phyloP scores from a whole-genome alignment of 2,888 invertebrate genomes.

The Syrista parreyssii region DNA sequence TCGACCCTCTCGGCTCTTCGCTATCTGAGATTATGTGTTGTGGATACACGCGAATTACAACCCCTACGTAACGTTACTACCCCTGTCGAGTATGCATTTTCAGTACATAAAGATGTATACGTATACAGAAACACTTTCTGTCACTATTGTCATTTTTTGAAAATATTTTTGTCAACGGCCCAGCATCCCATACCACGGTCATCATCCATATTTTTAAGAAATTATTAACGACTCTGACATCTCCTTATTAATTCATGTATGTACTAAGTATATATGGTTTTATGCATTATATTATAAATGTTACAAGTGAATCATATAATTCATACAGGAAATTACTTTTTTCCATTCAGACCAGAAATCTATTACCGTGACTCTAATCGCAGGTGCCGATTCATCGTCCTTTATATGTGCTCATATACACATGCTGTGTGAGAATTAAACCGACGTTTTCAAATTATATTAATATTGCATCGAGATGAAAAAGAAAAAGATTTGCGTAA shows the following conservation, averaged over 20 bases:
- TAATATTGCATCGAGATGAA: background rate
- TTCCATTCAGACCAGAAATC: background rate
- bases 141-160: slow-evolving; percentile 42
- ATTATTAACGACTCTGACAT: background rate
- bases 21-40: slow-evolving; percentile 57
- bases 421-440: background rate
- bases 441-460: background rate
- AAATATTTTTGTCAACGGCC: slow-evolving; percentile 46
- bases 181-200: slow-evolving; percentile 11
- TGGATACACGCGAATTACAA: slow-evolving; percentile 48
- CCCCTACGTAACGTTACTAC: slow-evolving; percentile 20
- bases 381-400: background rate
- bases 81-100: slow-evolving; percentile 3
- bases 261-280: background rate
- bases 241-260: background rate
- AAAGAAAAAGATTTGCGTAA: background rate
- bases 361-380: no score
- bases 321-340: background rate
- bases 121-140: background rate
- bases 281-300: slow-evolving; percentile 18
- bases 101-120: background rate
- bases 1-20: slow-evolving; percentile 9
- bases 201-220: background rate
- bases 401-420: background rate
- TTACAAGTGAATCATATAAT: slow-evolving; percentile 13